Percentiles rank a stretch among this genome's conserved stretches.
Conservation (phyloP, 2,113 vertebrate genomes). For the Sorex araneus region DNA sequence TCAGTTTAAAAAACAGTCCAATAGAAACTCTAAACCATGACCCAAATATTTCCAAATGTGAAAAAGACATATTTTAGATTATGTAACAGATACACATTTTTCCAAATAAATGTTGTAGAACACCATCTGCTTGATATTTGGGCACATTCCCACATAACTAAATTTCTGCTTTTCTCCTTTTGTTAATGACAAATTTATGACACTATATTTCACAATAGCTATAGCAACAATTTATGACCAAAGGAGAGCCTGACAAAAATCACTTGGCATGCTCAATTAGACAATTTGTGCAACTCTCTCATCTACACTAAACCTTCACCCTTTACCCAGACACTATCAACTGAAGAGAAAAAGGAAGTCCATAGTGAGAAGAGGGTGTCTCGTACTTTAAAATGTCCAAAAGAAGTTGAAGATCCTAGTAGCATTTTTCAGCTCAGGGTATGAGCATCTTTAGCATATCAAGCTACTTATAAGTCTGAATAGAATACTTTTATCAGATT, state of each 20-base stretch:
- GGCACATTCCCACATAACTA: conserved; percentile 81
- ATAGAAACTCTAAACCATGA: conserved; percentile 88
- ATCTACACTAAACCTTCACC: neutral
- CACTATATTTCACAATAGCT: conserved; percentile 86
- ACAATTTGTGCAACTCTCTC: conserved; percentile 52
- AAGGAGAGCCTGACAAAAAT: conserved; percentile 80
- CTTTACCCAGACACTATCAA: neutral
- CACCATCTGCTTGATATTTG: conserved; percentile 83
- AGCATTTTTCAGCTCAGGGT: conserved; percentile 4
- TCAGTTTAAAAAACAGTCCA: conserved; percentile 89
- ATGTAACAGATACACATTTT: conserved; percentile 85
- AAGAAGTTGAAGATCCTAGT: neutral
- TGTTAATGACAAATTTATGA: conserved; percentile 84
- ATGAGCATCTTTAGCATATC: neutral
- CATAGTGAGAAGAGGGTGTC: neutral
- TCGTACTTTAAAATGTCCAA: conserved; percentile 46
- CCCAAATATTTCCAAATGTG: conserved; percentile 88
- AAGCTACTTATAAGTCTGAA: neutral
- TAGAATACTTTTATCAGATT: conserved; percentile 2
- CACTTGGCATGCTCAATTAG: conserved; percentile 79
- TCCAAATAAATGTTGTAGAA: conserved; percentile 85
- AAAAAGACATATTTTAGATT: conserved; percentile 86
- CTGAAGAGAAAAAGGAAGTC: conserved; percentile 28
- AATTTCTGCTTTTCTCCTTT: conserved; percentile 82
- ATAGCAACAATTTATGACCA: conserved; percentile 73